phyloP scores from a whole-genome alignment of 92 coral and sea anemone species.

The Zoanthus solanderi region DNA sequence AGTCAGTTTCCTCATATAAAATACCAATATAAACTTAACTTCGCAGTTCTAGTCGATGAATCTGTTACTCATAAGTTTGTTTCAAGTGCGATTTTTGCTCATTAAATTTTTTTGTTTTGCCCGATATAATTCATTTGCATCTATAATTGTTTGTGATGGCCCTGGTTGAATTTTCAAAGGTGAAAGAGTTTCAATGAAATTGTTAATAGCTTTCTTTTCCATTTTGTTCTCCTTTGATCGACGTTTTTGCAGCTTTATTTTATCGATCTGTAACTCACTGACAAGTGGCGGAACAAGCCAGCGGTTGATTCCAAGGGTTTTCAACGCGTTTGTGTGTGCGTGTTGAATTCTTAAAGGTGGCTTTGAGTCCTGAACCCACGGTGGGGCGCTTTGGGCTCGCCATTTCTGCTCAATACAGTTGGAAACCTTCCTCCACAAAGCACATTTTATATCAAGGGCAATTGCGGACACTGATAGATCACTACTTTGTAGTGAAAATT shows the following conservation, averaged over 20 bases:
- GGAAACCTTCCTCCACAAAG: slow-evolving; percentile 84
- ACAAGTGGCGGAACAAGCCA: slow-evolving; percentile 77
- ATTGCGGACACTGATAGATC: slow-evolving; percentile 76
- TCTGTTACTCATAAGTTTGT: too few relatives aligned
- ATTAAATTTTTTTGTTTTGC: slow-evolving; percentile 39
- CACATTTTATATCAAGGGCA: slow-evolving; percentile 79
- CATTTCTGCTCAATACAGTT: slow-evolving; percentile 65
- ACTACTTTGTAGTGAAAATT: slow-evolving; percentile 68
- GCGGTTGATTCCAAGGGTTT: slow-evolving; percentile 73
- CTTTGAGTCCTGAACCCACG: slow-evolving; percentile 57
- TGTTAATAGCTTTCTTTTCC: slow-evolving; percentile 67
- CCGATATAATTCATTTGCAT: slow-evolving; percentile 63
- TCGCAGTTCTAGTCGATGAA: too few relatives aligned
- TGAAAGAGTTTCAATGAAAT: slow-evolving; percentile 74
- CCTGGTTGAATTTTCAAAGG: slow-evolving; percentile 77
- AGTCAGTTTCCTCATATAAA: too few relatives aligned
- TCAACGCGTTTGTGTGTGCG: slow-evolving; percentile 81
- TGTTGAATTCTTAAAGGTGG: slow-evolving; percentile 77
- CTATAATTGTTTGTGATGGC: slow-evolving; percentile 70
- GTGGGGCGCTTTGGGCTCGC: slow-evolving; percentile 85
- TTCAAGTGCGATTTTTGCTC: background rate
- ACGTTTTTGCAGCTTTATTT: slow-evolving; percentile 65
- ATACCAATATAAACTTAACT: too few relatives aligned
- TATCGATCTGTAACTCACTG: slow-evolving; percentile 85
- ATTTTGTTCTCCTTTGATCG: slow-evolving; percentile 71